phyloP scores from a whole-genome alignment of 2,797 vertebrate genomes.

The Spinus pinus region DNA sequence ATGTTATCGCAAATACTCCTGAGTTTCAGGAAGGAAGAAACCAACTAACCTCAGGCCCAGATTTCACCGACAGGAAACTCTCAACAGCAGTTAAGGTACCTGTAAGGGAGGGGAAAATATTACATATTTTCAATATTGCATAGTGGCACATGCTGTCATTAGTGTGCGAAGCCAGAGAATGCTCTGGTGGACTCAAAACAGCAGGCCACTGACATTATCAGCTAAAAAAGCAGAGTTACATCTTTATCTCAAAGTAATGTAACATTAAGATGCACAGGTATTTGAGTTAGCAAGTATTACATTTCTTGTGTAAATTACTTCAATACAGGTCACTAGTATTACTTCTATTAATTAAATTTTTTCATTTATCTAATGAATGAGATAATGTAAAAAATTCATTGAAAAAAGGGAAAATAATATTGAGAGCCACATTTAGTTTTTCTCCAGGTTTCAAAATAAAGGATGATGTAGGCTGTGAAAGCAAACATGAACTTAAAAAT shows the following conservation, averaged over 20 bases:
- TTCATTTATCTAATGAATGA: background rate
- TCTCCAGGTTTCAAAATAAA: background rate
- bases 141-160: background rate
- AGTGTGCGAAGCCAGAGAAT: background rate
- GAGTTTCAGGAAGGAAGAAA: background rate
- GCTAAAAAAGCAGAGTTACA: background rate
- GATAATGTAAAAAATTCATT: background rate
- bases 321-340: background rate
- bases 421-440: background rate
- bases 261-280: background rate
- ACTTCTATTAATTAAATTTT: background rate
- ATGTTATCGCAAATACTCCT: background rate
- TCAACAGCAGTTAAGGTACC: conserved; percentile 92
- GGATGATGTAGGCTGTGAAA: background rate
- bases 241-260: background rate
- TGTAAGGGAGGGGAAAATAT: conserved; percentile 57
- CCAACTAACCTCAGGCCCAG: conserved; percentile 86
- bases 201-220: background rate
- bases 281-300: background rate
- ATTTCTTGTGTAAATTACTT: background rate
- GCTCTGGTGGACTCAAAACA: background rate
- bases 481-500: background rate
- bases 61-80: conserved; percentile 85
- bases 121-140: background rate
- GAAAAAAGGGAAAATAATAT: background rate